Conservation (phyloP, 2,113 vertebrate genomes). For the Centropus unirufus region DNA sequence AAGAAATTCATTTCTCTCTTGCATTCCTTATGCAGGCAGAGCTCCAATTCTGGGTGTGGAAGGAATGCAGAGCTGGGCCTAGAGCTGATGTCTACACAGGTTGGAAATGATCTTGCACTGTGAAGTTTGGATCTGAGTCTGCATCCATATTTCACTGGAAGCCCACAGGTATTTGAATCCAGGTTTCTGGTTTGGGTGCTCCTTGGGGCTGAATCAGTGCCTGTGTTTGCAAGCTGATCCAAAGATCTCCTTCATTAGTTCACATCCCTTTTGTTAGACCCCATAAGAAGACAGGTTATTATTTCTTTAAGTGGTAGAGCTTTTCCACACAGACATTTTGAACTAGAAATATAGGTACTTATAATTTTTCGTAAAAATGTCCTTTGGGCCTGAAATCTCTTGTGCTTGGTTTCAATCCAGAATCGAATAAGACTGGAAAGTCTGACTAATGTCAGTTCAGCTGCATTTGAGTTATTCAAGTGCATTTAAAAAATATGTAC, state of each 20-base stretch:
- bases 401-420: slow-evolving; percentile 63
- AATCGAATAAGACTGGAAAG: slow-evolving; percentile 62
- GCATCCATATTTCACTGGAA: background rate
- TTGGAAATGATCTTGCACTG: background rate
- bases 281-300: background rate
- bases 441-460: slow-evolving; percentile 58
- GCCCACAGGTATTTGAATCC: background rate
- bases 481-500: slow-evolving; percentile 23
- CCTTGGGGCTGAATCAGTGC: background rate
- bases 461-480: slow-evolving; percentile 46
- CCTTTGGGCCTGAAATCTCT: slow-evolving; percentile 39
- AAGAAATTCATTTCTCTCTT: background rate
- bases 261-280: background rate
- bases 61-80: slow-evolving; percentile 32
- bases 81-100: background rate
- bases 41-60: slow-evolving; percentile 22
- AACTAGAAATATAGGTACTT: slow-evolving; percentile 35
- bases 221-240: background rate
- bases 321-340: slow-evolving; percentile 19
- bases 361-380: slow-evolving; percentile 22
- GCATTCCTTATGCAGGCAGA: slow-evolving; percentile 27
- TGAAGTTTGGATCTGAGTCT: background rate
- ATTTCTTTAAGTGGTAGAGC: background rate
- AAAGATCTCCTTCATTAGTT: background rate
- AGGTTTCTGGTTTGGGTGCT: background rate